phyloP scores from a whole-genome alignment of 2,888 invertebrate species.

The Tromatobia lineatoria region DNA sequence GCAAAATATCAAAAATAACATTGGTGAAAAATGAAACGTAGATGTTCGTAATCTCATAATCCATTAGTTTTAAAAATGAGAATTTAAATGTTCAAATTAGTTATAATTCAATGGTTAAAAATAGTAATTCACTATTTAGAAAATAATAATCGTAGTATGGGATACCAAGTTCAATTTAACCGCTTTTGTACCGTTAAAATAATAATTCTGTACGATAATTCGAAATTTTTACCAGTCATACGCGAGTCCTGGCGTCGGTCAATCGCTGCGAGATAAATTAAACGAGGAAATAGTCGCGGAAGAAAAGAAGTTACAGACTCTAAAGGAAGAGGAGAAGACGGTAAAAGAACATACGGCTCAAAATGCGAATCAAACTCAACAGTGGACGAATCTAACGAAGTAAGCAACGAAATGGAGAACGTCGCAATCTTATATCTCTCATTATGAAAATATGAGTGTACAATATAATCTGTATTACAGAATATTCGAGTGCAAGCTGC shows the following conservation, averaged over 20 bases:
- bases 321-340: conserved; percentile 87
- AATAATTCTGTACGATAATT: not conserved
- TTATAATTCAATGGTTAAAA: too few relatives aligned
- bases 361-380: conserved; percentile 77
- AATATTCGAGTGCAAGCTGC: conserved; percentile 87
- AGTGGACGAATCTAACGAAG: conserved; percentile 80
- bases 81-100: too few relatives aligned
- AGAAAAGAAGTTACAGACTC: conserved; percentile 87
- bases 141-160: not conserved
- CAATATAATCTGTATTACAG: conserved; percentile 81
- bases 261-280: conserved; percentile 85
- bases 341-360: conserved; percentile 84
- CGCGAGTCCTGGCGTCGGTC: conserved; percentile 69
- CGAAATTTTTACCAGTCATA: conserved; percentile 65
- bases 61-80: too few relatives aligned
- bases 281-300: conserved; percentile 87
- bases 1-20: too few relatives aligned
- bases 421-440: not conserved
- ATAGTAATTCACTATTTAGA: too few relatives aligned
- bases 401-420: conserved; percentile 65
- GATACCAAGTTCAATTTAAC: not conserved
- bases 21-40: too few relatives aligned
- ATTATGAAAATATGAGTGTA: not conserved
- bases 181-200: not conserved
- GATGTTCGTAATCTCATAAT: too few relatives aligned